These are phyloP conservation scores for Tachina grossa DNA, from an alignment of 2,888 invertebrate species.

Conservation along the genomic window DNA sequence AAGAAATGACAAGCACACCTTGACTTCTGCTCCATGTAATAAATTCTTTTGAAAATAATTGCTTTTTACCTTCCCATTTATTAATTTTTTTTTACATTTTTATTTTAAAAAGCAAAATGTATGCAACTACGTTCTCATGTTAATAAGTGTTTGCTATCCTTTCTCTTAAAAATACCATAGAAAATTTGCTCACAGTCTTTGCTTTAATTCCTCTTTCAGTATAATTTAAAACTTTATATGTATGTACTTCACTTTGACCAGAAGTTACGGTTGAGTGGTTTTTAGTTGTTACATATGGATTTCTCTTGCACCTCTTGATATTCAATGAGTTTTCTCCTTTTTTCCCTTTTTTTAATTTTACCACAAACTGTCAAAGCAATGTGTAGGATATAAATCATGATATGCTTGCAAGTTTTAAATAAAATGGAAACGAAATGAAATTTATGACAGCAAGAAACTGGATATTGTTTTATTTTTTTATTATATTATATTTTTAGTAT, in stretches of 20 bases:
- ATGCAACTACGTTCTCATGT: background rate
- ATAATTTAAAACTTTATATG: slow-evolving; percentile 1
- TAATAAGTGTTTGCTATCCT: background rate
- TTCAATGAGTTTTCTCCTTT: too few species aligned
- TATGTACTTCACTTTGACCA: background rate
- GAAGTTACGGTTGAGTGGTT: background rate
- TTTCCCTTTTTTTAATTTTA: background rate
- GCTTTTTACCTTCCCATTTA: background rate
- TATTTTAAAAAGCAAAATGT: background rate
- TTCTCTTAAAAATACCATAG: background rate
- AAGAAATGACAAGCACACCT: background rate
- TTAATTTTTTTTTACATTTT: background rate
- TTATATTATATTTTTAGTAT: background rate
- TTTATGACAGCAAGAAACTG: background rate
- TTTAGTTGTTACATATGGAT: background rate
- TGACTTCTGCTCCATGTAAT: background rate
- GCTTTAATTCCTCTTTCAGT: background rate
- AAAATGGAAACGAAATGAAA: background rate
- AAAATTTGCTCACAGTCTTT: background rate
- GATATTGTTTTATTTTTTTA: too few species aligned
- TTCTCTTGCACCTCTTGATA: background rate
- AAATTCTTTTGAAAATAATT: slow-evolving; percentile 7
- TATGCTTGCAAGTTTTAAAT: background rate
- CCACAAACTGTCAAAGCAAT: background rate
- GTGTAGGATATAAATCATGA: slow-evolving; percentile 3